These are phyloP conservation scores for Scaptomyza pallida DNA, from an alignment of 1,140 invertebrate genomes.

Conservation along the genomic window DNA sequence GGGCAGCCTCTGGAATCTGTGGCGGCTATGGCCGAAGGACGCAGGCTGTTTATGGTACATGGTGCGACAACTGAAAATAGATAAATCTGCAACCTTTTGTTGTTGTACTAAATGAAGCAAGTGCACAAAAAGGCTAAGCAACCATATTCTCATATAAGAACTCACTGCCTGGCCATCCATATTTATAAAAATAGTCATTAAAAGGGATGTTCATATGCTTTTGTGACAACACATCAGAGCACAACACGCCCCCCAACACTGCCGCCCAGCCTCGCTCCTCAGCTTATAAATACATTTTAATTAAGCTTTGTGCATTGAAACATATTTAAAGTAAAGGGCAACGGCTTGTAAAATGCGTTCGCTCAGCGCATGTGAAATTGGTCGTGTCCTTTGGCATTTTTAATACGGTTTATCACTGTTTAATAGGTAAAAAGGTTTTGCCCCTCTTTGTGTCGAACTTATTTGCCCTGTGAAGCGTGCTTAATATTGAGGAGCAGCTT, in stretches of 20 bases:
- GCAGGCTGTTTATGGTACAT: slow-evolving; percentile 52
- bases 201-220: slow-evolving; percentile 54
- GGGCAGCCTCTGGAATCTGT: slow-evolving; percentile 5
- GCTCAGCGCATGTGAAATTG: slow-evolving; percentile 24
- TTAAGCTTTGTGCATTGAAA: slow-evolving; percentile 81
- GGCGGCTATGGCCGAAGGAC: slow-evolving; percentile 37
- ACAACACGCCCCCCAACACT: background rate
- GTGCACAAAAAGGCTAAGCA: slow-evolving; percentile 61
- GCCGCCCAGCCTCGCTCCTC: background rate
- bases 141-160: slow-evolving; percentile 59
- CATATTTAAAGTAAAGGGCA: slow-evolving; percentile 81
- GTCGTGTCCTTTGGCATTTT: slow-evolving; percentile 54
- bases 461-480: slow-evolving; percentile 72
- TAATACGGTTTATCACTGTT: slow-evolving; percentile 76
- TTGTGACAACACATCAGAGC: background rate
- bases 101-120: slow-evolving; percentile 72
- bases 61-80: slow-evolving; percentile 48
- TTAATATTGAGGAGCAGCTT: slow-evolving; percentile 54
- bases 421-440: slow-evolving; percentile 46
- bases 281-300: slow-evolving; percentile 76
- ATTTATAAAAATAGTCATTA: slow-evolving; percentile 79
- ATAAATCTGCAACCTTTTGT: slow-evolving; percentile 22
- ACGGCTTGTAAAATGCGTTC: slow-evolving; percentile 72
- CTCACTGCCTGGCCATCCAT: slow-evolving; percentile 55
- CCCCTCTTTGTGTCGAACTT: slow-evolving; percentile 42